Base-by-base conservation (phyloP, 2,113 vertebrate species). In the Cheirogaleus medius region DNA sequence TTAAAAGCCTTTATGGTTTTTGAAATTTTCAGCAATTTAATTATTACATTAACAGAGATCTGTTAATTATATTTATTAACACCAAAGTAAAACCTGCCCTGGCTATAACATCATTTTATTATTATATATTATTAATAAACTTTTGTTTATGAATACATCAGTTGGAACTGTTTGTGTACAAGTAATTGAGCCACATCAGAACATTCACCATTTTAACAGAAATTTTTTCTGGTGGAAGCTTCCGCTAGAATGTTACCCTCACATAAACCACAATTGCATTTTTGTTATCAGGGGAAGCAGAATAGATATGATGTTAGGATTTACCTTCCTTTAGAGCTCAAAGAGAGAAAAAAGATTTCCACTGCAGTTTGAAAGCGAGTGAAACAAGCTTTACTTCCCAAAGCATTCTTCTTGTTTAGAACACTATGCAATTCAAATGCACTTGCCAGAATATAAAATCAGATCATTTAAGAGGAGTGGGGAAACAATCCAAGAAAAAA, bases 361-460 rank as follows among this genome's bases (percentile, higher is more conserved):
- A 47, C 73, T 97, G 77, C 63, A 95, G 25, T 97, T 82, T 97
- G 77, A 97, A 98, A 91, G 37, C 95, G 92, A 96, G 69, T 66
- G 91, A 97, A 90, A 32, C 34, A 93, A 97, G 86, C 84, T 96
- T 98, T 98, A 90, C 94, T 98, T 95, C 81, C 97, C 69, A 94
- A 64, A 74, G 88, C 92, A 84, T 93, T 90, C 97, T 97, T 98
- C 97, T 96, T 98, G 93, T 98, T 98, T 98, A 91, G 66, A 97
- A 93, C 60, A 87, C 29, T 90, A 54, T 85, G 87, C 94, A 98
- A 98, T 98, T 98, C 84, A 98, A 98, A 98, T 99, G 98, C 92
- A 97, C 97, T 98, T 98, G 94, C 94, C 96, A 98, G 98, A 98
- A 98, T 98, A 98, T 96, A 98, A 98, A 98, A 99, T 98, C 97